Evolutionary conservation across 2,888 invertebrate species (phyloP).

Genomic region (Chrysomela aeneicollis): DNA sequence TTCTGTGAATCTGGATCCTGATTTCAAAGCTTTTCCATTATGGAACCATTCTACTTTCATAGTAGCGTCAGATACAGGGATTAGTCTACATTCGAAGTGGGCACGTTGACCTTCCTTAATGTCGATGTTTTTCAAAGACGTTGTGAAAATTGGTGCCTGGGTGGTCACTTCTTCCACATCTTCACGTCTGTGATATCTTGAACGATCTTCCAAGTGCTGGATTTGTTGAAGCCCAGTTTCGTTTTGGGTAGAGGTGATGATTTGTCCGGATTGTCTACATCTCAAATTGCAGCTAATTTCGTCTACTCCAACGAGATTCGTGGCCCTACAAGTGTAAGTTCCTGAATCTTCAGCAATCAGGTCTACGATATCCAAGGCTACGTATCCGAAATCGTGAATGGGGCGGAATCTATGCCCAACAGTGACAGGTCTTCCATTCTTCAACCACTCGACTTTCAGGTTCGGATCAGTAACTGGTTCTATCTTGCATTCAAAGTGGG

Average conservation of each 20-base stretch:
- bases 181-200: conserved; percentile 78
- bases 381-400: conserved; percentile 98
- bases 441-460: conserved; percentile 96
- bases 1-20: conserved; percentile 94
- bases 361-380: conserved; percentile 95
- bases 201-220: conserved; percentile 86
- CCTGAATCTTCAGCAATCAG: conserved; percentile 96
- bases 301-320: conserved; percentile 88
- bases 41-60: conserved; percentile 97
- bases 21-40: conserved; percentile 88
- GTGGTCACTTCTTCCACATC: conserved; percentile 83
- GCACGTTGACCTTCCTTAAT: conserved; percentile 94
- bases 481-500: conserved; percentile 97
- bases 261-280: conserved; percentile 81
- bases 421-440: conserved; percentile 92
- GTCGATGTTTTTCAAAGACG: conserved; percentile 89
- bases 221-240: conserved; percentile 89
- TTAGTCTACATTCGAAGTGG: conserved; percentile 92
- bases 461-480: conserved; percentile 97
- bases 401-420: conserved; percentile 95
- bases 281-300: conserved; percentile 79
- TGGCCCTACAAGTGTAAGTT: conserved; percentile 91
- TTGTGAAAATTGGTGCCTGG: conserved; percentile 93
- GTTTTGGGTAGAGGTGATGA: conserved; percentile 85
- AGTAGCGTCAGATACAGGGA: conserved; percentile 91